A percentile compares a stretch with the other conserved stretches of the same genome.
phyloP scores from a whole-genome alignment of 1,140 invertebrate genomes.

The Apis dorsata region DNA sequence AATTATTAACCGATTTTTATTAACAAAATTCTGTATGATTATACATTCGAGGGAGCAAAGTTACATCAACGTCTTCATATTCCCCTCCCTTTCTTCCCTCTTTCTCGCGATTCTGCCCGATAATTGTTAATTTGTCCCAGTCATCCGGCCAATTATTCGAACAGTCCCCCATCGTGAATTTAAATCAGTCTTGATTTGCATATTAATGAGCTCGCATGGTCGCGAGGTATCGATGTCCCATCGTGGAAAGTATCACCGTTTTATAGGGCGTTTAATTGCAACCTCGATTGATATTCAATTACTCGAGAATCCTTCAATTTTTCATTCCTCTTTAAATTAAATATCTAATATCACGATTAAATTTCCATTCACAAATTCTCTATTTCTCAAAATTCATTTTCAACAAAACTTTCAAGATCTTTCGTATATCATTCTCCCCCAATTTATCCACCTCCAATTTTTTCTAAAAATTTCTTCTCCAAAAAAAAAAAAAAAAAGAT shows the following conservation, averaged over 20 bases:
- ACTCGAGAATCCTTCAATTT: background rate
- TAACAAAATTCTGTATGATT: background rate
- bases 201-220: conserved; percentile 24
- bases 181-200: conserved; percentile 24
- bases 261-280: background rate
- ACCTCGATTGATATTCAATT: background rate
- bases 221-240: conserved; percentile 11
- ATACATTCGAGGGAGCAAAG: background rate
- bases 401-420: too few relatives aligned
- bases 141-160: conserved; percentile 3
- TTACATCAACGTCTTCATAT: background rate
- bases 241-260: background rate
- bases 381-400: too few relatives aligned
- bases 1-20: background rate
- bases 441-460: too few relatives aligned
- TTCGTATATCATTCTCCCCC: too few relatives aligned
- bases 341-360: too few relatives aligned
- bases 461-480: too few relatives aligned
- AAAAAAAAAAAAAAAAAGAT: too few relatives aligned
- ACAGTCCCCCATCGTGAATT: conserved; percentile 19
- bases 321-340: background rate
- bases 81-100: too few relatives aligned
- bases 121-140: conserved; percentile 32
- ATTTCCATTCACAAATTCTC: too few relatives aligned
- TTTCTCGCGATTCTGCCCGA: background rate